Conservation (phyloP, 2,113 vertebrate species). For the Oncorhynchus mykiss region DNA sequence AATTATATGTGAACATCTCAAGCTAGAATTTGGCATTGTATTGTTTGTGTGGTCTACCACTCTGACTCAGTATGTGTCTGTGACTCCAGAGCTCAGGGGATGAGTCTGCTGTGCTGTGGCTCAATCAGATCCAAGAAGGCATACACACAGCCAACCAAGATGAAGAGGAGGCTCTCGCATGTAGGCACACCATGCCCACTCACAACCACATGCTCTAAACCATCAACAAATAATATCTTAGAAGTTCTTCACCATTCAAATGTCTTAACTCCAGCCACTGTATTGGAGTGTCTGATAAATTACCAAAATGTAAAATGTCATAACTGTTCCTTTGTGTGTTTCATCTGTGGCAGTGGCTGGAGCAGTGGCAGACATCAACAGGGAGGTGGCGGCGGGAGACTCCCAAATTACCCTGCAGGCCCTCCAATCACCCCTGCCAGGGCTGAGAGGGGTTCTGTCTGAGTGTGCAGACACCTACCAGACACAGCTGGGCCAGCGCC, state of each 20-base stretch:
- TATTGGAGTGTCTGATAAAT: no score
- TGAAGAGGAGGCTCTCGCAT: constrained; percentile 70
- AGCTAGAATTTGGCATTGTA: constrained; percentile 12
- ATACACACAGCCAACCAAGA: constrained; percentile 81
- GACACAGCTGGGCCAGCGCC: constrained; percentile 72
- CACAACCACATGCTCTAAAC: neutral
- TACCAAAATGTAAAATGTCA: no score
- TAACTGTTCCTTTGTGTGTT: neutral
- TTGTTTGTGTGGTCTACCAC: neutral
- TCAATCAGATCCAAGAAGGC: constrained; percentile 93
- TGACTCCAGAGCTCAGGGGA: constrained; percentile 79
- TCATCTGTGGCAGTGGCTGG: constrained; percentile 75
- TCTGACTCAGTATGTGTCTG: neutral
- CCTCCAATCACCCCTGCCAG: constrained; percentile 74
- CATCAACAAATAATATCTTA: neutral
- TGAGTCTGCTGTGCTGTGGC: constrained; percentile 84
- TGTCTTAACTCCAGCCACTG: no score
- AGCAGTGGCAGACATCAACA: constrained; percentile 83
- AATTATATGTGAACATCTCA: neutral
- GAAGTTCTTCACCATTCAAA: no score
- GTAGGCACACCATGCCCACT: constrained; percentile 55
- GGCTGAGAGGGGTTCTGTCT: constrained; percentile 71
- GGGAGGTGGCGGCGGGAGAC: constrained; percentile 75
- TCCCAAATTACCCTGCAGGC: constrained; percentile 69
- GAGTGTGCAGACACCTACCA: constrained; percentile 86